phyloP scores from a whole-genome alignment of 2,797 vertebrate genomes.

The Chelidonichthys spinosus region DNA sequence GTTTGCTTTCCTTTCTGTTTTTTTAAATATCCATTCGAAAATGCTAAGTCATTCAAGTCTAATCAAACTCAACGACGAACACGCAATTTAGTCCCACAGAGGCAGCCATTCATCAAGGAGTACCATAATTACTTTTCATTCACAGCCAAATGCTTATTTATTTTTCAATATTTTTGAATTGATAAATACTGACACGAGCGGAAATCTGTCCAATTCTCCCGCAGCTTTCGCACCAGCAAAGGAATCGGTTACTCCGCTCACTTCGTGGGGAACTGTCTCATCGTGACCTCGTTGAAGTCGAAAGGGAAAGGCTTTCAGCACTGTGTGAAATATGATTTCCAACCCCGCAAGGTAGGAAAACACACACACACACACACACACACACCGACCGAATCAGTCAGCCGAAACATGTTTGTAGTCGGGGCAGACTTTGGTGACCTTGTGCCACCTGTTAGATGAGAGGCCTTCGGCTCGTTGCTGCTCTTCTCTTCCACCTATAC shows the following conservation, averaged over 20 bases:
- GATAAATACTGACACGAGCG: background rate
- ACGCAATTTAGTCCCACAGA: background rate
- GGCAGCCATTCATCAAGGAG: background rate
- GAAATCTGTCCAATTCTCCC: conserved; percentile 22
- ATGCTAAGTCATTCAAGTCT: background rate
- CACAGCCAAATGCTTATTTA: background rate
- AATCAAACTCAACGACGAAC: background rate
- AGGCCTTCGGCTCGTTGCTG: conserved; percentile 16
- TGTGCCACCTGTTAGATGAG: conserved; percentile 47
- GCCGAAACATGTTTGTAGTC: background rate
- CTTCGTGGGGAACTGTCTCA: conserved; percentile 99
- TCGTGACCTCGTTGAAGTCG: conserved; percentile 97
- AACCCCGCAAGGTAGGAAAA: conserved; percentile 93
- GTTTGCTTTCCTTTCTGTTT: background rate
- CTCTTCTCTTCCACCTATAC: conserved; percentile 28
- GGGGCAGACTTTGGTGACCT: background rate
- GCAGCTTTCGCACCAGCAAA: conserved; percentile 98
- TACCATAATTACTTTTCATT: conserved; percentile 10
- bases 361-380: background rate
- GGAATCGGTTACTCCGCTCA: conserved; percentile 98
- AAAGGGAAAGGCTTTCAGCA: conserved; percentile 99
- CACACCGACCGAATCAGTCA: background rate
- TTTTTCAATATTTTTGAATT: conserved; percentile 3
- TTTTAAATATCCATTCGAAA: background rate
- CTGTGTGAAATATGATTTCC: conserved; percentile 99